Evolutionary conservation across 2,797 vertebrate genomes (phyloP), one percentile per base, ranked within the genome.

Genomic region (Scarus forsteni): DNA sequence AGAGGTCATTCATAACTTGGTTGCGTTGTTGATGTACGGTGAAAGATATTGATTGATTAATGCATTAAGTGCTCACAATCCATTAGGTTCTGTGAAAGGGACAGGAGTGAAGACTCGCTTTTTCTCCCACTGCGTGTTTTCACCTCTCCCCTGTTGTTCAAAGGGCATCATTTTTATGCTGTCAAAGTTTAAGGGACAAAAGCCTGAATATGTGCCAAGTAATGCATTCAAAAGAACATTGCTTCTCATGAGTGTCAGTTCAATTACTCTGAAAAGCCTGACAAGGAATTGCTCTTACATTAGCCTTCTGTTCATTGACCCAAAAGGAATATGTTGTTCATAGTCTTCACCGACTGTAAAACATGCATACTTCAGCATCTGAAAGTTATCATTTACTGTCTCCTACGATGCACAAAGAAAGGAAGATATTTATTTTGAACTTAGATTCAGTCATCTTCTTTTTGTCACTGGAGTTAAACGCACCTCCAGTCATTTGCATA

Each of bases 11-110:
- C 96, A 98, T 99, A 99, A 99, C 96, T 98, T 97, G 96, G 96
- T 96, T 94, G 93, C 81, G 82, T 96, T 83, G 95, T 96, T 98
- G 97, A 97, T 97, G 96, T 97, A 97, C 96, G 98, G 97, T 97
- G 97, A 96, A 95, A 95, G 97, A 97, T 99, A 99, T 99, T 99
- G 98, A 99, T 99, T 99, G 97, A 99, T 99, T 98, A 98, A 98
- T 99, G 97, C 97, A 99, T 98, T 97, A 98, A 98, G 98, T 98
- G 97, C 98, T 97, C 95, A 94, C 96, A 97, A 98, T 96, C 98
- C 97, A 99, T 99, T 98, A 98, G 97, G 96, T 95, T 96, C 95
- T 95, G 95, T 96, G 96, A 97, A 96, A 96, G 94, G 92, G 96
- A 96, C 95, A 95, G 95, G 94, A 96, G 95, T 95, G 94, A 94